Evolutionary conservation across 2,888 invertebrate genomes (phyloP).

Genomic region (Lucinisca nassula): DNA sequence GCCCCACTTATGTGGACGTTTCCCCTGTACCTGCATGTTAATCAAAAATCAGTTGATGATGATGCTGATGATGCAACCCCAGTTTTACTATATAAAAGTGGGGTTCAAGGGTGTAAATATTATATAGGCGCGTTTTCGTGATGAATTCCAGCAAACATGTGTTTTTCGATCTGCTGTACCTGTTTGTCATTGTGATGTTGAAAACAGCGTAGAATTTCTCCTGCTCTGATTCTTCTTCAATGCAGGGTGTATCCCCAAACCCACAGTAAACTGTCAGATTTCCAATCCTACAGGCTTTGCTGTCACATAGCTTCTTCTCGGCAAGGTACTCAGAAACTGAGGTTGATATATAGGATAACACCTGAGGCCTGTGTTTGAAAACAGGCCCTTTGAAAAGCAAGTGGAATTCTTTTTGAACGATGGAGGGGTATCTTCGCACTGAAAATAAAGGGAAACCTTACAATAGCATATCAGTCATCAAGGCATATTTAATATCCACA

Average conservation of each 20-base stretch:
- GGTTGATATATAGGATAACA: slow-evolving; percentile 42
- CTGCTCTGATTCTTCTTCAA: slow-evolving; percentile 34
- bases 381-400: slow-evolving; percentile 60
- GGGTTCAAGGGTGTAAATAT: too few species aligned
- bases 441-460: not conserved
- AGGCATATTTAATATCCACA: too few species aligned
- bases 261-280: not conserved
- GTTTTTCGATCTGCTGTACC: too few species aligned
- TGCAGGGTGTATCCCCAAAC: not conserved
- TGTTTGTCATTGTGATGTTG: slow-evolving; percentile 64
- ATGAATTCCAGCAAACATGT: too few species aligned
- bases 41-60: too few species aligned
- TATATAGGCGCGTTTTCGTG: too few species aligned
- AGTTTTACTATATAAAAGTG: too few species aligned
- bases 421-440: slow-evolving; percentile 54
- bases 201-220: slow-evolving; percentile 55
- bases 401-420: slow-evolving; percentile 57
- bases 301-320: slow-evolving; percentile 45
- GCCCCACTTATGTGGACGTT: too few species aligned
- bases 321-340: slow-evolving; percentile 50
- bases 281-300: slow-evolving; percentile 40
- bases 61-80: too few species aligned
- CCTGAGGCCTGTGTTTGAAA: slow-evolving; percentile 45
- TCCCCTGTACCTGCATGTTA: too few species aligned
- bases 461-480: too few species aligned